These are phyloP conservation scores for Pseudochirops corinnae DNA, from an alignment of 2,797 vertebrate species.

Conservation along the genomic window DNA sequence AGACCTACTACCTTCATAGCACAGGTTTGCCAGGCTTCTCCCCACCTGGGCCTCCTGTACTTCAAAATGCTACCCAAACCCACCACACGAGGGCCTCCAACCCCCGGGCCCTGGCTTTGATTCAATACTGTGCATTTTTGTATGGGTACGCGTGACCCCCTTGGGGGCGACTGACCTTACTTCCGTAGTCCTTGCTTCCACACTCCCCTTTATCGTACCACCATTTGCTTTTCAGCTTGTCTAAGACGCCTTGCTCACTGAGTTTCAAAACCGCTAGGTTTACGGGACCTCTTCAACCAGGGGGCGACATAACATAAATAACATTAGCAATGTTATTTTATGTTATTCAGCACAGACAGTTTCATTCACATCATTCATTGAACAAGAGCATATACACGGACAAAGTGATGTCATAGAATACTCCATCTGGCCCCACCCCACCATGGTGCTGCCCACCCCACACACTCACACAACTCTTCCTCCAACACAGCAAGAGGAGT, in stretches of 20 bases:
- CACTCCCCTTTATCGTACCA: constrained; percentile 99
- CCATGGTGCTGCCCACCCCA: constrained; percentile 80
- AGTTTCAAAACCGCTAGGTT: constrained; percentile 99
- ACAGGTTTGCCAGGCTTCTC: constrained; percentile 33
- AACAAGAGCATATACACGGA: constrained; percentile 89
- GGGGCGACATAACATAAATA: constrained; percentile 99
- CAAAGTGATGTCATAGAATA: constrained; percentile 97
- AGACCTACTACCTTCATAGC: constrained; percentile 1
- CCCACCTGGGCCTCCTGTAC: constrained; percentile 63
- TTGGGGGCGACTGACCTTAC: constrained; percentile 97
- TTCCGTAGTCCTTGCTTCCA: constrained; percentile 99
- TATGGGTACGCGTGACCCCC: constrained; percentile 87
- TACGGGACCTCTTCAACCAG: constrained; percentile 99
- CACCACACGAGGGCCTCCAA: constrained; percentile 71
- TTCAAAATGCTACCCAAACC: neutral
- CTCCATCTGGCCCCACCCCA: constrained; percentile 92
- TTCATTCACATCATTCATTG: constrained; percentile 91
- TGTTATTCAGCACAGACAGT: constrained; percentile 97
- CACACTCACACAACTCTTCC: constrained; percentile 85
- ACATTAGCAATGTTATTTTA: constrained; percentile 99
- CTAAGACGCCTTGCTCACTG: constrained; percentile 99
- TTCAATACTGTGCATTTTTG: constrained; percentile 84
- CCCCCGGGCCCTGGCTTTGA: constrained; percentile 74
- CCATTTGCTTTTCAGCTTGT: constrained; percentile 99
- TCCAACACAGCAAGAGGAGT: constrained; percentile 96